These are phyloP conservation scores for Alviniconcha marisindica DNA, from an alignment of 1,140 invertebrate species.

Conservation along the genomic window DNA sequence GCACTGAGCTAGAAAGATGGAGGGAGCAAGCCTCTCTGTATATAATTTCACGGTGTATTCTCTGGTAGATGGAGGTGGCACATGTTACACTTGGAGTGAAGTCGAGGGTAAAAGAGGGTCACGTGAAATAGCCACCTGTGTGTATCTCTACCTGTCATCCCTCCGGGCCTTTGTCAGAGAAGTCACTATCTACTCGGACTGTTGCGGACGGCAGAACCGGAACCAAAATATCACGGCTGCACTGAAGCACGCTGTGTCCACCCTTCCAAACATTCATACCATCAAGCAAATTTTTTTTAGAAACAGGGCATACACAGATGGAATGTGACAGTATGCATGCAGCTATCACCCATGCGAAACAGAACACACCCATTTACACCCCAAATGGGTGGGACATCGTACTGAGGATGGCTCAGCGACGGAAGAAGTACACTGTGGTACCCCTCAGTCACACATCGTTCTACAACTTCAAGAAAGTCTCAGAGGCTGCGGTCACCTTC, in stretches of 20 bases:
- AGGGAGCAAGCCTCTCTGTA: no score
- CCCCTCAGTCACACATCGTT: not conserved
- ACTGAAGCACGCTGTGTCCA: not conserved
- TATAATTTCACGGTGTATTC: constrained; percentile 57
- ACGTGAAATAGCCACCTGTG: constrained; percentile 45
- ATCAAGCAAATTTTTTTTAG: constrained; percentile 60
- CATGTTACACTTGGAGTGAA: constrained; percentile 62
- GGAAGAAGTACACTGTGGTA: not conserved
- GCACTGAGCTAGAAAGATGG: no score
- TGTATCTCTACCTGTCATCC: not conserved
- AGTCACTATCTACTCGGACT: constrained; percentile 65
- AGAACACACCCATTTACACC: not conserved
- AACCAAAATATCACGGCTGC: not conserved
- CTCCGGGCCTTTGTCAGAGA: not conserved
- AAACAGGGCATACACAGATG: constrained; percentile 44
- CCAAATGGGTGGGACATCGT: constrained; percentile 1
- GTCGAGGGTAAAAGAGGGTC: constrained; percentile 49
- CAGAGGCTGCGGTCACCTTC: not conserved
- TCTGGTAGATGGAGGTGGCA: constrained; percentile 42
- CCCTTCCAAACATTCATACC: not conserved
- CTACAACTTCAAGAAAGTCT: not conserved
- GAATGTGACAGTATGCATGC: constrained; percentile 13
- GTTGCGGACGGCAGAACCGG: constrained; percentile 61
- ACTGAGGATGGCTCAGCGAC: not conserved
- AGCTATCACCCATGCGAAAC: not conserved